Evolutionary conservation across 2,797 vertebrate genomes (phyloP), one percentile per base, ranked within the genome.

Genomic region (Heteromormyrus szaboi): DNA sequence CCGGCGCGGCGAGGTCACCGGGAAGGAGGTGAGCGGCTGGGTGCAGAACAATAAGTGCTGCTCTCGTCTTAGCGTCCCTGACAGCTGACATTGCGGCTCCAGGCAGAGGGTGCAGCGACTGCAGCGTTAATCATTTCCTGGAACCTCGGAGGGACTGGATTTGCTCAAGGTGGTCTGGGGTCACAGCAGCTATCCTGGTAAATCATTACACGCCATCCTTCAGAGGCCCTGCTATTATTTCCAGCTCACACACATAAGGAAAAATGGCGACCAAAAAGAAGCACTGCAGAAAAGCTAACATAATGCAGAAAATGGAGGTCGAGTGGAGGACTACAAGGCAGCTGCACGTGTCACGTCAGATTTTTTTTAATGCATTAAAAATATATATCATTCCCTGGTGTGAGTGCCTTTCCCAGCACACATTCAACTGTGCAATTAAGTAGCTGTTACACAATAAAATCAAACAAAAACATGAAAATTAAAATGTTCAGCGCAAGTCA

Each of bases 91-190:
- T 85, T 19, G 89, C 62, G 9, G 72, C 90, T 59, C 44, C 29
- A n/a, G 37, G 85, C 68, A 76, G 90, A 90, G 86, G 85, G 44
- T 54, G 59, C 79, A 19, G 83, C 0, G 89, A 85, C 91, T 91
- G 41, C 44, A 86, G 83, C 62, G 91, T 94, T 95, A 95, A 94
- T 94, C 89, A 93, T 92, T 95, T 83, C 93, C 90, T 59, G 53
- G 9, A 89, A 68, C 89, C 85, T 92, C 93, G 91, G 92, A 92
- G 65, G 91, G 92, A 88, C 59, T 86, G 92, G 72, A 90, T 25
- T 72, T 90, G 88, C 11, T 90, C 48, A 44, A 88, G 92, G 91
- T 93, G 91, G 93, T 81, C 79, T 56, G 12, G 92, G 86, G 89
- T 89, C 90, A 91, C 48, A 12, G 59, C 46, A 81, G 37, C 91